These are phyloP conservation scores for Gymnoscopelus braueri DNA, from an alignment of 2,797 vertebrate genomes.

Conservation along the genomic window DNA sequence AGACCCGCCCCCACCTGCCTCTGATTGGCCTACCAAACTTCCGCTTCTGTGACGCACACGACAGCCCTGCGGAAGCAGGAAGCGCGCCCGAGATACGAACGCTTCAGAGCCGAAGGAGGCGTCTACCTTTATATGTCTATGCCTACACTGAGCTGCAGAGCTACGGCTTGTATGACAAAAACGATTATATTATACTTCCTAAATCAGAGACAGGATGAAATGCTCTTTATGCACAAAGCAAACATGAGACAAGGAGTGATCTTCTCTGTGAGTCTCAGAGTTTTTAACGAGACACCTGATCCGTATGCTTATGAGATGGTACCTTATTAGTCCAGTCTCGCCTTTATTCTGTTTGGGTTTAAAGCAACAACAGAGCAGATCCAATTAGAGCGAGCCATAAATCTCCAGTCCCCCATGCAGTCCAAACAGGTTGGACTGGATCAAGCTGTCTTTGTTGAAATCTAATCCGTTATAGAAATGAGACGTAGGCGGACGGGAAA, in stretches of 20 bases:
- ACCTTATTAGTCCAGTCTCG: constrained; percentile 59
- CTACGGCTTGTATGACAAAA: constrained; percentile 84
- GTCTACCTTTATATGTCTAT: too few relatives aligned
- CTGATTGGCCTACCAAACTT: too few relatives aligned
- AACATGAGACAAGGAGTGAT: constrained; percentile 41
- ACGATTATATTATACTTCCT: constrained; percentile 70
- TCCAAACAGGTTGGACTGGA: constrained; percentile 56
- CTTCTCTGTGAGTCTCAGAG: constrained; percentile 16
- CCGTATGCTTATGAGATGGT: constrained; percentile 69
- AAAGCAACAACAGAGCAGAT: constrained; percentile 68
- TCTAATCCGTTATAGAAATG: constrained; percentile 70
- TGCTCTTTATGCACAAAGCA: constrained; percentile 30
- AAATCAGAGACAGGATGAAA: constrained; percentile 6
- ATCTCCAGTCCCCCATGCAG: constrained; percentile 53
- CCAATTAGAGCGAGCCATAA: constrained; percentile 67
- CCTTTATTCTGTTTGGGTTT: constrained; percentile 65
- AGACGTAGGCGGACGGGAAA: constrained; percentile 15
- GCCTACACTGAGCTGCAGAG: constrained; percentile 86
- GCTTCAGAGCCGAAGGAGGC: too few relatives aligned
- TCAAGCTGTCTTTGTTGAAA: constrained; percentile 53
- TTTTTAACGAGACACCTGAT: constrained; percentile 69
- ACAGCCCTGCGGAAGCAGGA: too few relatives aligned
- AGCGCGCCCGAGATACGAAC: too few relatives aligned
- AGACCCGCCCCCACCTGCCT: too few relatives aligned
- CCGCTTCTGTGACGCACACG: too few relatives aligned